Evolutionary conservation across 2,797 vertebrate genomes (phyloP).

Genomic region (Sandelia bainsii): DNA sequence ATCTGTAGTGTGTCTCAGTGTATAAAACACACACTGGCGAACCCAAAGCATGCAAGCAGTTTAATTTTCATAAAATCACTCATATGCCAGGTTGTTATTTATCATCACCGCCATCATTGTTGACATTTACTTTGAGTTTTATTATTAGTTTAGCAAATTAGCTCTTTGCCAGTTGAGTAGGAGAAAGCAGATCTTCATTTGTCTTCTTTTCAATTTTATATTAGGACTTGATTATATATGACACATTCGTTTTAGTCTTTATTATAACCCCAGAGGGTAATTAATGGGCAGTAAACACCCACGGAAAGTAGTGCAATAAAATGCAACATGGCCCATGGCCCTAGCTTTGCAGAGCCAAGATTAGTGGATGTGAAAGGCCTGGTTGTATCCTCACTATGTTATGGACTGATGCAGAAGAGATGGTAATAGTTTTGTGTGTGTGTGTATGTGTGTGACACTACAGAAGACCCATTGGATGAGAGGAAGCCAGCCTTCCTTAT

Average conservation of each 20-base stretch:
- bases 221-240: background rate
- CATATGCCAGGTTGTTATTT: background rate
- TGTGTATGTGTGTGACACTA: conserved; percentile 56
- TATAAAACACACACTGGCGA: conserved; percentile 1
- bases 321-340: conserved; percentile 22
- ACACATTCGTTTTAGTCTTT: conserved; percentile 8
- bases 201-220: background rate
- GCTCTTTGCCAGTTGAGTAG: background rate
- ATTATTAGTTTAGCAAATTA: conserved; percentile 8
- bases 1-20: conserved; percentile 2
- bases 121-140: conserved; percentile 11
- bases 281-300: conserved; percentile 29
- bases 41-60: conserved; percentile 14
- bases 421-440: conserved; percentile 18
- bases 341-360: conserved; percentile 10
- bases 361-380: conserved; percentile 25
- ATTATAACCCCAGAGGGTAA: conserved; percentile 12
- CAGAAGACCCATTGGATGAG: conserved; percentile 89
- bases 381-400: conserved; percentile 27
- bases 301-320: conserved; percentile 28
- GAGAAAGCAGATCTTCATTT: conserved; percentile 1
- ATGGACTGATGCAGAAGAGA: conserved; percentile 25
- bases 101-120: conserved; percentile 4
- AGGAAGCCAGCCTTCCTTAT: conserved; percentile 90
- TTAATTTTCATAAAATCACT: background rate